phyloP scores from a whole-genome alignment of 2,113 vertebrate species.

The Motacilla alba region DNA sequence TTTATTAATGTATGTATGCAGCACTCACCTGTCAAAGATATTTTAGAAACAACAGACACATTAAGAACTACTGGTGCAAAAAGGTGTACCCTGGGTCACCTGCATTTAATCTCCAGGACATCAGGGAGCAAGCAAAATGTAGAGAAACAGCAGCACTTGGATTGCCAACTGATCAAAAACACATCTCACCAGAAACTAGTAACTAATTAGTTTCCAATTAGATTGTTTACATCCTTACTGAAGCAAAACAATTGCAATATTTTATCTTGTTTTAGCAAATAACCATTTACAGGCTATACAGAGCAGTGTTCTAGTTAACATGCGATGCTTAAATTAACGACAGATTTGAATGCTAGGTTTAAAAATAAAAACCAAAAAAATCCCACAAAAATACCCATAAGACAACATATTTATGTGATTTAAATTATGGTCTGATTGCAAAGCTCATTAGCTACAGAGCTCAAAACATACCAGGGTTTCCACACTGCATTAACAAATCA shows the following conservation, averaged over 20 bases:
- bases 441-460: background rate
- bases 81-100: background rate
- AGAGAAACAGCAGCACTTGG: background rate
- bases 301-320: background rate
- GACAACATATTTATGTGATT: background rate
- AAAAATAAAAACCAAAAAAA: background rate
- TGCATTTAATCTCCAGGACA: background rate
- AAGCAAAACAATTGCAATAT: background rate
- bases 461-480: background rate
- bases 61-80: background rate
- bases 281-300: background rate
- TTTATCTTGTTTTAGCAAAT: background rate
- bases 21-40: background rate
- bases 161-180: background rate
- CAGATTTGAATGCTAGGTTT: background rate
- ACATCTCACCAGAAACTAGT: background rate
- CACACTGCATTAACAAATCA: background rate
- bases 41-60: background rate
- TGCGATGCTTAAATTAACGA: background rate
- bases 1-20: background rate
- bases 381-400: background rate
- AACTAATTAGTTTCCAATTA: background rate
- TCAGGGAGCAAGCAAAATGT: background rate
- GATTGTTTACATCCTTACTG: background rate
- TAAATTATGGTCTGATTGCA: background rate